Base-by-base conservation (phyloP, 2,797 vertebrate genomes). In the Trematomus bernacchii region DNA sequence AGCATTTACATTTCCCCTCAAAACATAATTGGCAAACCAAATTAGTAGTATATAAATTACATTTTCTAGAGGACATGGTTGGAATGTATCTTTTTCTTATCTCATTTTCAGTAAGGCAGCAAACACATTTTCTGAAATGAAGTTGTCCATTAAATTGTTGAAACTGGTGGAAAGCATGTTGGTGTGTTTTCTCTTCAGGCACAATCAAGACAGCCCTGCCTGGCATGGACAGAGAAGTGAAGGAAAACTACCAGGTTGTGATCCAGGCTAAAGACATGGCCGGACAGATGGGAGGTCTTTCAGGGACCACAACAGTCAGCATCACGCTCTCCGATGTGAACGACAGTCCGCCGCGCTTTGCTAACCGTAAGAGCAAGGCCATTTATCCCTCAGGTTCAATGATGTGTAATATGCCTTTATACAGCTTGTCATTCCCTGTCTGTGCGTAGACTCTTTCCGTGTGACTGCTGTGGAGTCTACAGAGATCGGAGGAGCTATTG, bases 231-330 rank as follows among this genome's bases (percentile, higher is more conserved):
- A 94, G 98, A 84, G 98, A 99, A 92, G 97, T 98, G 37, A 95
- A 95, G 73, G 98, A 99, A 16, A 94, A 97, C 27, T 99, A 99
- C 85, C 97, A 99, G 93, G 97, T 99, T 59, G 97, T 99, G 73
- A 99, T 99, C 89, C 98, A 99, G 85, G 98, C 98, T 10, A 99
- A 99, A 66, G 98, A 99, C 92, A 99, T 99, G 98, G 98, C 97
- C 0, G 98, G 98, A 47, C 98, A 99, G 93, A 99, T 98, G 97
- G 98, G 98, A 0, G 98, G 98, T 6, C 87, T 99, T 12, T 99
- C 98, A 3, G 98, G 98, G 2, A 99, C 97, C 62, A 97, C 98
- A 2, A 98, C 95, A 0, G 96, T 99, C 94, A 99, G 97, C 93
- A 98, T 99, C 93, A 97, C 95, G 0, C 93, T 99, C 65, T 95